Base-by-base conservation (phyloP, 1,140 invertebrate genomes). In the Lepidurus arcticus region DNA sequence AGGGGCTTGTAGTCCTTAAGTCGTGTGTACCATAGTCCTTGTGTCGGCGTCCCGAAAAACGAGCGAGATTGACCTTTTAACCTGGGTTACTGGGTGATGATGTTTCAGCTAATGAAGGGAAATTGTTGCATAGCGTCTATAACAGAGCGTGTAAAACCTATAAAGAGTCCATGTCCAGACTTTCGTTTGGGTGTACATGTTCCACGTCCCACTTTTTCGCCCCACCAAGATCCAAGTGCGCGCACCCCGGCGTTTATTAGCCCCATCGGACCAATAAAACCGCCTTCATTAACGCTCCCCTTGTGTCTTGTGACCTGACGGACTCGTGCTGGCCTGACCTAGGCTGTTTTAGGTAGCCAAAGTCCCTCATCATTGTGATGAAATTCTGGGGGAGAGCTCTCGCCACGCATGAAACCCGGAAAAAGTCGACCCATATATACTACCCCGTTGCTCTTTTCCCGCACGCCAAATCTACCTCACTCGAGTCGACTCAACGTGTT, bases 221-320 rank as follows among this genome's bases (percentile, higher is more conserved):
- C 8, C 53, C 21, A 65, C 16, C 0, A 16, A 4, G 9, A 65
- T 65, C 53, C 16, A 65, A 47, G 2, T 47, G 10, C 53, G 53
- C 53, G 53, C 21, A 65, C n/a, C 53, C 21, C n/a, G 53, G 53
- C 21, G 53, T 65, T 65, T 65, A 65, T 65, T 65, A 65, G n/a
- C 13, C 53, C 53, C 53, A 65, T 65, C 13, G 53, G 53, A 21
- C 53, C 53, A 65, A 65, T 65, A 65, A 65, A 34, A 65, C 53
- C 7, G 53, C 16, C 1, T 65, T 65, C 53, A 65, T 65, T 65
- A 65, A 65, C 53, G 53, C 53, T 34, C 53, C 13, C 21, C 5
- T 65, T 65, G 16, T 21, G 53, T n/a, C 16, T 65, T 21, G 13
- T 21, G 8, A 65, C 53, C 53, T 65, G 53, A 65, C 21, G 53